phyloP scores from a whole-genome alignment of 2,113 vertebrate genomes.

The Pomatostomus ruficeps region DNA sequence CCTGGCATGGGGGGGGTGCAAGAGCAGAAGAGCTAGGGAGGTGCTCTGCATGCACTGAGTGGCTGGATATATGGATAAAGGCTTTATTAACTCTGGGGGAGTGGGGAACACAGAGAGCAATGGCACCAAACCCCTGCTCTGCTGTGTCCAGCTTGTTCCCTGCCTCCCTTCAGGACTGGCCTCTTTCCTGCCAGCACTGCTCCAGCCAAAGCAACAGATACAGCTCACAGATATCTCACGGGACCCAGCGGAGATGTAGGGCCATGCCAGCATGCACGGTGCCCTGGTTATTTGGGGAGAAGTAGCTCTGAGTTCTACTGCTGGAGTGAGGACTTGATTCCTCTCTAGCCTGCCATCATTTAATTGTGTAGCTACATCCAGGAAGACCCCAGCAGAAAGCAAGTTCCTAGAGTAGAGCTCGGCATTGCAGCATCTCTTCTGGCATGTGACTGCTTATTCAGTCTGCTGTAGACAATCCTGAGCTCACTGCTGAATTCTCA shows the following conservation, averaged over 20 bases:
- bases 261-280: fast-evolving
- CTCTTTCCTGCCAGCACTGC: neutral
- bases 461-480: neutral
- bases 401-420: neutral
- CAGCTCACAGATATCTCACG: neutral
- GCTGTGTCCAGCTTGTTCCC: neutral
- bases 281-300: neutral
- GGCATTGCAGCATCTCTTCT: neutral
- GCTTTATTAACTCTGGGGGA: neutral
- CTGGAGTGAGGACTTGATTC: neutral
- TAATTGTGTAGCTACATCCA: neutral
- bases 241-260: neutral
- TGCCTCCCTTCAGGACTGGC: neutral
- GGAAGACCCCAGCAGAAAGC: neutral
- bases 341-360: neutral
- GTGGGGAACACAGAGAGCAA: neutral
- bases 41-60: neutral
- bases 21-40: neutral
- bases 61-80: neutral
- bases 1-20: neutral
- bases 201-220: neutral
- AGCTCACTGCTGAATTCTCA: neutral
- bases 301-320: neutral
- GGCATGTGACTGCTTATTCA: neutral
- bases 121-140: neutral